A percentile compares a stretch with the other conserved stretches of the same genome.
Conservation (phyloP, 2,797 vertebrate genomes). For the Urocyon cinereoargenteus region DNA sequence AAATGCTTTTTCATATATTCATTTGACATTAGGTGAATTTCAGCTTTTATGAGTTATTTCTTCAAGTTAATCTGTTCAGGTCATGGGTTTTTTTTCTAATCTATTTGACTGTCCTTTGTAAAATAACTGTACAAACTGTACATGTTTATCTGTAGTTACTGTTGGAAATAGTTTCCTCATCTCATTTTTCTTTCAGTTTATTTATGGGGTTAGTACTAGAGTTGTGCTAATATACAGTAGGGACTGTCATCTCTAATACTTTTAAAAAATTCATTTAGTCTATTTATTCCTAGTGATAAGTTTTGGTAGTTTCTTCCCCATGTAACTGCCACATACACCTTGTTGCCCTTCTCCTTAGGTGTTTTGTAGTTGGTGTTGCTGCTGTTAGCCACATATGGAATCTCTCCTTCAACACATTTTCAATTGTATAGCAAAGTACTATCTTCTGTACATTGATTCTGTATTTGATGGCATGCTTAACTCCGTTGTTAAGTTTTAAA, state of each 20-base stretch:
- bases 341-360: not conserved
- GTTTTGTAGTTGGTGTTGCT: not conserved
- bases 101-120: not conserved
- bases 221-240: not conserved
- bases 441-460: conserved; percentile 19
- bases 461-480: not conserved
- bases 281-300: not conserved
- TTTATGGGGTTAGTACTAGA: not conserved
- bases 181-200: not conserved
- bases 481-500: not conserved
- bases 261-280: not conserved
- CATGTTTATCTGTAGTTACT: not conserved
- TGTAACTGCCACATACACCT: not conserved
- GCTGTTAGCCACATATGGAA: not conserved
- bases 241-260: not conserved
- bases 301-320: not conserved
- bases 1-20: not conserved
- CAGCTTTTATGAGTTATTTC: conserved; percentile 12
- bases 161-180: not conserved
- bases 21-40: not conserved
- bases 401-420: not conserved
- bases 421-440: not conserved
- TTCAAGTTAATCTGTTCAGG: conserved; percentile 24
- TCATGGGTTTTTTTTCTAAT: not conserved
- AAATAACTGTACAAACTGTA: not conserved